phyloP scores from a whole-genome alignment of 2,113 vertebrate species.

The Arenaria interpres region DNA sequence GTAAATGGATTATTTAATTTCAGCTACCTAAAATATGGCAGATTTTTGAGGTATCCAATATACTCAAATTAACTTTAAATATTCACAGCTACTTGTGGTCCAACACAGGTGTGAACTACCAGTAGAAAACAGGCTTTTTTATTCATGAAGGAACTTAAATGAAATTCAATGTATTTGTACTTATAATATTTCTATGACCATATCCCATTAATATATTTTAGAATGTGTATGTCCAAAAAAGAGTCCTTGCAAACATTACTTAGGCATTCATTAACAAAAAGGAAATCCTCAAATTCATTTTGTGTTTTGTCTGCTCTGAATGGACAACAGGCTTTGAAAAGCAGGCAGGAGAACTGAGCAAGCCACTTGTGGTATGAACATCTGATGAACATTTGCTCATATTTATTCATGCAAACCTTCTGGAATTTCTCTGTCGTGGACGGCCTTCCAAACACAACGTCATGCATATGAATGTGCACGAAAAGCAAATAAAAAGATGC shows the following conservation, averaged over 20 bases:
- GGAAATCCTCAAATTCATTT: not conserved
- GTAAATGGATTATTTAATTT: rapidly evolving
- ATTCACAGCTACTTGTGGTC: not conserved
- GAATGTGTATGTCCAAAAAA: not conserved
- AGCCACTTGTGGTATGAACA: not conserved
- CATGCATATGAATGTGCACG: not conserved
- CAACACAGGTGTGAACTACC: not conserved
- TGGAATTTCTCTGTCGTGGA: slow-evolving; percentile 1
- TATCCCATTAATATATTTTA: not conserved
- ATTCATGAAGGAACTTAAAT: not conserved
- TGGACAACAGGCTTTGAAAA: not conserved
- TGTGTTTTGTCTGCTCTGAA: not conserved
- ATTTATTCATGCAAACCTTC: slow-evolving; percentile 18
- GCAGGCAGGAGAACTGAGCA: not conserved
- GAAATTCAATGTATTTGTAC: not conserved
- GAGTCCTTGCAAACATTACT: not conserved
- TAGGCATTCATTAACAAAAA: not conserved
- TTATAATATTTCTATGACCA: not conserved
- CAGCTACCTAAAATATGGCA: not conserved
- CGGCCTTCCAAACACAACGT: not conserved
- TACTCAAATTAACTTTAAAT: not conserved
- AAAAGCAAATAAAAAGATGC: slow-evolving; percentile 30
- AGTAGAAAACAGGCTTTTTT: not conserved
- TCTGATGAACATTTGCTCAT: slow-evolving; percentile 53
- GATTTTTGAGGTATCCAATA: not conserved